These are phyloP conservation scores for Torymus texanus DNA, from an alignment of 2,888 invertebrate species.

Conservation along the genomic window DNA sequence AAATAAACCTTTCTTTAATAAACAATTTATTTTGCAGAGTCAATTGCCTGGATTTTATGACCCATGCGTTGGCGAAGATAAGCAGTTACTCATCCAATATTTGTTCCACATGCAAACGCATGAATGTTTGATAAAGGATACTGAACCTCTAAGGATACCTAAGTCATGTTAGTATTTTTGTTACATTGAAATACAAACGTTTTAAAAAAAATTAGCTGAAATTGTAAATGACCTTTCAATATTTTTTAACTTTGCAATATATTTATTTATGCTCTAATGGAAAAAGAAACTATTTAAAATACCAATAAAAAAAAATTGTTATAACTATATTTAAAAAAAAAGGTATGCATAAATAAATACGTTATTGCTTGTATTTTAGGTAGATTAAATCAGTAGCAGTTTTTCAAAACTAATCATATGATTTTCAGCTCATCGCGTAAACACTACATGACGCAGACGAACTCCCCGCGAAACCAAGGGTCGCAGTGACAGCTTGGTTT, in stretches of 20 bases:
- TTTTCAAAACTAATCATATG: not conserved
- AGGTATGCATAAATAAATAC: not conserved
- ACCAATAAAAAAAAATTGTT: not conserved
- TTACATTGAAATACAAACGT: slow-evolving; percentile 18
- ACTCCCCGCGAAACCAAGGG: slow-evolving; percentile 54
- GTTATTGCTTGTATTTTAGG: too few species aligned
- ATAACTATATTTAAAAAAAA: not conserved
- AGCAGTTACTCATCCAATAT: slow-evolving; percentile 90
- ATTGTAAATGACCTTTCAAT: not conserved
- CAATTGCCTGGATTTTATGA: slow-evolving; percentile 98
- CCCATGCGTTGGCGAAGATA: slow-evolving; percentile 94
- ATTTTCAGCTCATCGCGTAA: slow-evolving; percentile 74
- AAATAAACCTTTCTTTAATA: not conserved
- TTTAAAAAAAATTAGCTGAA: not conserved
- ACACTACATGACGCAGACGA: slow-evolving; percentile 72
- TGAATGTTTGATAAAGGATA: slow-evolving; percentile 87
- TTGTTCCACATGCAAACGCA: slow-evolving; percentile 88
- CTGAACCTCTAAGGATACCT: slow-evolving; percentile 87
- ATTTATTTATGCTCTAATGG: too few species aligned
- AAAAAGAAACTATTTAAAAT: not conserved
- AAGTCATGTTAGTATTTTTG: slow-evolving; percentile 78
- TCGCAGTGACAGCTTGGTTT: slow-evolving; percentile 51
- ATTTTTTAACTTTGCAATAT: not conserved
- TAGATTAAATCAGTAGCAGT: too few species aligned
- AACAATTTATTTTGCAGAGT: slow-evolving; percentile 80